Evolutionary conservation across 2,113 vertebrate species (phyloP).

Genomic region (Penelope pileata): DNA sequence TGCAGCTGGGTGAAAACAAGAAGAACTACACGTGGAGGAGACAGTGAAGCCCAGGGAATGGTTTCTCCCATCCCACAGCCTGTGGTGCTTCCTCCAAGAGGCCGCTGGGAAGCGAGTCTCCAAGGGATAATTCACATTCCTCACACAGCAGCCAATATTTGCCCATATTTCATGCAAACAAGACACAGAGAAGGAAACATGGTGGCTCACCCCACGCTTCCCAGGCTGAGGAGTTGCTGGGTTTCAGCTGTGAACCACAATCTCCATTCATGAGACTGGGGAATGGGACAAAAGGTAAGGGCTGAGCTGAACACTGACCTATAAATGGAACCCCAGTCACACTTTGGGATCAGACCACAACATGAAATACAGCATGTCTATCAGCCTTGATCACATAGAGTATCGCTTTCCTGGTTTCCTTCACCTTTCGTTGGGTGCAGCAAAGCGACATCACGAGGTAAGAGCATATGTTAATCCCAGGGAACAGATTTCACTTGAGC

Average conservation of each 20-base stretch:
- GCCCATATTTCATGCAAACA: not conserved
- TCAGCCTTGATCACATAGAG: not conserved
- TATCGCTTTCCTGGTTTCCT: not conserved
- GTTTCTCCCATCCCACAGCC: not conserved
- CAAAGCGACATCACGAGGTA: not conserved
- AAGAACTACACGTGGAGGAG: not conserved
- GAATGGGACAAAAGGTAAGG: not conserved
- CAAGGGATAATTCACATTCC: not conserved
- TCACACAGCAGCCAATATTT: not conserved
- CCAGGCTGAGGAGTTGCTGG: not conserved
- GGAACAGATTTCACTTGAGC: not conserved
- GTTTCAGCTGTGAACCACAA: not conserved
- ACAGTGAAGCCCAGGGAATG: accelerated
- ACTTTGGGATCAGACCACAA: not conserved
- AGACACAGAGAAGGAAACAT: not conserved
- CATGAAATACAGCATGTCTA: not conserved
- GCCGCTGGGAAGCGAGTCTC: not conserved
- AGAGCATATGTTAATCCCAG: not conserved
- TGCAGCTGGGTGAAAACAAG: not conserved
- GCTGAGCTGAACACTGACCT: not conserved
- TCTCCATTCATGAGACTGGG: not conserved
- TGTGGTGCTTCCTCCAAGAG: not conserved
- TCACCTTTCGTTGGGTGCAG: not conserved
- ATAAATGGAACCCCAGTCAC: not conserved
- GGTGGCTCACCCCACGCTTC: not conserved